Base-by-base conservation (phyloP, 2,888 invertebrate genomes). In the Lissocephala sabroskyi region DNA sequence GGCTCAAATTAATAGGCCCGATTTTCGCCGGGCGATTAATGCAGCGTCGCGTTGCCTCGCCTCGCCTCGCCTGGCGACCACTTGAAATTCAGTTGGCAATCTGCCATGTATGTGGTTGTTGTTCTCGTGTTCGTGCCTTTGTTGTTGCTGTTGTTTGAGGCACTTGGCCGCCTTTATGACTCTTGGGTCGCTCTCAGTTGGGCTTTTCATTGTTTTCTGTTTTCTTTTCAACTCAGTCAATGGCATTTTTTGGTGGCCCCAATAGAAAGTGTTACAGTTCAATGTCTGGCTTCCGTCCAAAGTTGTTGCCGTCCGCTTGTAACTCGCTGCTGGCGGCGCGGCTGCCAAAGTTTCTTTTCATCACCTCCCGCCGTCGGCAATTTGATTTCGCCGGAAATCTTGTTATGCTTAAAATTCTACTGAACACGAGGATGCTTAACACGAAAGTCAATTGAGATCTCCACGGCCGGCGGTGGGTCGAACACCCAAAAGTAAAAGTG, bases 261-360 rank as follows among this genome's bases (percentile, higher is more conserved):
- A 77, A 77, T 74, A 60, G 74, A 74, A 74, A 74, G 79, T 74
- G 74, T 79, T 74, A 74, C 74, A 74, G 79, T 74, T 74, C 79
- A 77, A 73, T 79, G 74, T 76, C 23, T 47, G n/a, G 44, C 44
- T 36, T 41, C 40, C 46, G 14, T 39, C 17, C 40, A n/a, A n/a
- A n/a, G n/a, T n/a, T n/a, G n/a, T n/a, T n/a, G n/a, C n/a, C n/a
- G n/a, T n/a, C n/a, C n/a, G n/a, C n/a, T n/a, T n/a, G n/a, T n/a
- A n/a, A 9, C 9, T 26, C 9, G 26, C 9, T 26, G 26, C 9
- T 26, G 30, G 4, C 10, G 30, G 9, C 10, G 30, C 10, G 3
- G 30, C 10, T 10, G 30, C 33, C n/a, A 23, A 10, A 17, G 16
- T 35, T 39, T 39, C 39, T 23, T 39, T 37, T 37, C n/a, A n/a